phyloP scores from a whole-genome alignment of 2,888 invertebrate genomes.

The Caenorhabditis sulstoni region DNA sequence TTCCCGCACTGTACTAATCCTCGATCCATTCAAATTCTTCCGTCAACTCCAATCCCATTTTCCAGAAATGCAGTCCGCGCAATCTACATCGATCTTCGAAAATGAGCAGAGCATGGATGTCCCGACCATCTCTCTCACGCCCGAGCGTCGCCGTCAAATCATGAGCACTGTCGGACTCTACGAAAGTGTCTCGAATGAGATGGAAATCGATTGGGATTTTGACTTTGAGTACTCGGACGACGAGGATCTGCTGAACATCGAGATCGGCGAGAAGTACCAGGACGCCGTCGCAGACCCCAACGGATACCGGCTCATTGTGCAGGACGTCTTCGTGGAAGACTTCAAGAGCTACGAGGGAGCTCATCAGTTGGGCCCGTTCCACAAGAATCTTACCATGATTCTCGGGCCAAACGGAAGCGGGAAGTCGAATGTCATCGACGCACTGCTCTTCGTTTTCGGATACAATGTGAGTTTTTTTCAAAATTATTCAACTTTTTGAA shows the following conservation, averaged over 20 bases:
- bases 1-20: too few species aligned
- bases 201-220: too few species aligned
- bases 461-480: conserved; percentile 12
- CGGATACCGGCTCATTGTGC: conserved; percentile 89
- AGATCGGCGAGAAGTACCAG: neutral
- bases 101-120: too few species aligned
- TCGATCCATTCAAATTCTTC: too few species aligned
- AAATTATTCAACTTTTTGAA: too few species aligned
- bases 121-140: too few species aligned
- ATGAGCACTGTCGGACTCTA: too few species aligned
- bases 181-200: too few species aligned
- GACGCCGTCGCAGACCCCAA: conserved; percentile 85
- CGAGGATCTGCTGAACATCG: conserved; percentile 28
- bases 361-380: conserved; percentile 92
- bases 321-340: conserved; percentile 91
- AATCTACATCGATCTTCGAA: too few species aligned
- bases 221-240: neutral
- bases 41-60: too few species aligned
- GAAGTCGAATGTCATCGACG: conserved; percentile 98
- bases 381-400: conserved; percentile 96
- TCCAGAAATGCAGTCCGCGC: too few species aligned
- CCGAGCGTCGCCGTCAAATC: neutral
- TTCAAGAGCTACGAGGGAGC: conserved; percentile 96
- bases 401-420: conserved; percentile 99
- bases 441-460: conserved; percentile 99